Conservation (phyloP, 1,140 invertebrate genomes). For the Drosophila arawakana region DNA sequence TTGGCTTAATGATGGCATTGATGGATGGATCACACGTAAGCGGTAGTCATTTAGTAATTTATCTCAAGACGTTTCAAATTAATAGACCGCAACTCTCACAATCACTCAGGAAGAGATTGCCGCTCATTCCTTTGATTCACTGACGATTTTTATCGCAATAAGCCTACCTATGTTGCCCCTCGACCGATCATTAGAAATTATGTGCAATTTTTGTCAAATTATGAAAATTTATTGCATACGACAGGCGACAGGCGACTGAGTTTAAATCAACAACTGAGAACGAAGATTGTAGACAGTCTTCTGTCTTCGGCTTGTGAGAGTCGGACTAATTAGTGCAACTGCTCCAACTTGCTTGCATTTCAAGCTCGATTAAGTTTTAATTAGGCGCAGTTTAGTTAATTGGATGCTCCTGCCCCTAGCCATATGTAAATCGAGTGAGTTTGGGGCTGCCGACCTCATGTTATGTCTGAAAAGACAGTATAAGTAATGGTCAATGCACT, state of each 20-base stretch:
- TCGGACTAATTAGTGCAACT: slow-evolving; percentile 70
- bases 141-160: slow-evolving; percentile 63
- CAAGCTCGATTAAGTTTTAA: slow-evolving; percentile 79
- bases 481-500: slow-evolving; percentile 35
- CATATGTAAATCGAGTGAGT: slow-evolving; percentile 57
- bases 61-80: slow-evolving; percentile 79
- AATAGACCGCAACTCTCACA: slow-evolving; percentile 66
- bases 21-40: slow-evolving; percentile 83
- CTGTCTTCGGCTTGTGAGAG: slow-evolving; percentile 58
- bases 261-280: not conserved
- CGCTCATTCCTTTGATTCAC: slow-evolving; percentile 52
- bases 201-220: slow-evolving; percentile 77
- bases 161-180: not conserved
- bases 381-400: slow-evolving; percentile 74
- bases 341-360: slow-evolving; percentile 40
- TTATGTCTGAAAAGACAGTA: slow-evolving; percentile 35
- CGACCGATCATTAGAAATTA: slow-evolving; percentile 60
- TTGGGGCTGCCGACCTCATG: slow-evolving; percentile 19
- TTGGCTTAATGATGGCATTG: slow-evolving; percentile 82
- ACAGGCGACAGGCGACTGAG: slow-evolving; percentile 35
- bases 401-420: slow-evolving; percentile 30
- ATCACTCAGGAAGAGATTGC: slow-evolving; percentile 16
- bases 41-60: slow-evolving; percentile 81
- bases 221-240: slow-evolving; percentile 74
- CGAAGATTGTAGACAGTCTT: slow-evolving; percentile 3